Conservation (phyloP, 2,888 invertebrate genomes). For the Tachystola acroxantha region DNA sequence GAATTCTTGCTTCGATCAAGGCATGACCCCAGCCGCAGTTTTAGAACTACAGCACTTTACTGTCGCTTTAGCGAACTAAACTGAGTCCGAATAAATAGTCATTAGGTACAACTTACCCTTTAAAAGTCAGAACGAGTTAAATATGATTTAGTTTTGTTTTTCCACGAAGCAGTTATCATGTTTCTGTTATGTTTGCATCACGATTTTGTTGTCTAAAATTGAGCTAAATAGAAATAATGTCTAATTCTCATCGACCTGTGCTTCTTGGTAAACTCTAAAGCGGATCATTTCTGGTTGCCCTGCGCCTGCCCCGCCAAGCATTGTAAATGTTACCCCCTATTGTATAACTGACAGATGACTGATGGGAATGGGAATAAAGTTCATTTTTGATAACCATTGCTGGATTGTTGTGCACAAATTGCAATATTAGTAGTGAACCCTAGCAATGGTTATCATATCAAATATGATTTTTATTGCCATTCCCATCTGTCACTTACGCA, state of each 20-base stretch:
- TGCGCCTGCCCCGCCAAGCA: conserved; percentile 56
- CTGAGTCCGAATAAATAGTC: conserved; percentile 3
- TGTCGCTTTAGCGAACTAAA: conserved; percentile 42
- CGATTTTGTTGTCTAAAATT: conserved; percentile 37
- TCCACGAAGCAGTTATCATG: conserved; percentile 17
- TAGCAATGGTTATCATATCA: too few species aligned
- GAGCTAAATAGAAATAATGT: conserved; percentile 26
- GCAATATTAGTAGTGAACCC: too few species aligned
- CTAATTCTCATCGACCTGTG: conserved; percentile 55
- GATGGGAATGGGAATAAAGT: too few species aligned
- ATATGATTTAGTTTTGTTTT: neutral
- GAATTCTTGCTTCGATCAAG: conserved; percentile 45
- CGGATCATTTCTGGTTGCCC: conserved; percentile 72
- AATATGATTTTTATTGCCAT: too few species aligned
- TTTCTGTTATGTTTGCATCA: conserved; percentile 51
- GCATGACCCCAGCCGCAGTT: conserved; percentile 61
- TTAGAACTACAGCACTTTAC: conserved; percentile 36
- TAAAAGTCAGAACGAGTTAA: too few species aligned
- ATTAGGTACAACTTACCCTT: too few species aligned
- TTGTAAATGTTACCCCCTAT: conserved; percentile 29
- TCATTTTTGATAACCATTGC: too few species aligned
- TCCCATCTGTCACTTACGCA: too few species aligned
- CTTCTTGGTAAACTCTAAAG: conserved; percentile 78
- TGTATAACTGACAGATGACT: too few species aligned
- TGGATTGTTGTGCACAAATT: too few species aligned